A percentile compares a stretch with the other conserved stretches of the same genome.
Evolutionary conservation across 2,888 invertebrate species (phyloP).

Genomic region (Erpobdella octoculata): DNA sequence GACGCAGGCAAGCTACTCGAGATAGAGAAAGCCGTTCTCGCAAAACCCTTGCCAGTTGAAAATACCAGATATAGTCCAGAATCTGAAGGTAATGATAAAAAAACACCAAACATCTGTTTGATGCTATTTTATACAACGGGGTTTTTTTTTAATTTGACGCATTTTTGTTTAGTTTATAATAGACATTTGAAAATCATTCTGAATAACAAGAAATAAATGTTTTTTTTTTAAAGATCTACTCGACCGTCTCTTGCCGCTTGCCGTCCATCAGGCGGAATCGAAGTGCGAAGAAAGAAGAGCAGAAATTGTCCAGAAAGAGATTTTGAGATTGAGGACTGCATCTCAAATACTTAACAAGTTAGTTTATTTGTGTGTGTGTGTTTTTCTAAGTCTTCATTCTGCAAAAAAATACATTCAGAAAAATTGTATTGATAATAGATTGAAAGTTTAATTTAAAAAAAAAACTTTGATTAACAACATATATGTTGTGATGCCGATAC

Average conservation of each 20-base stretch:
- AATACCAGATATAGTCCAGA: conserved; percentile 60
- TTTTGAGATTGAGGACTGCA: conserved; percentile 75
- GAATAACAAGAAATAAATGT: no score
- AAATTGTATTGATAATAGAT: no score
- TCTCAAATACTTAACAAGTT: conserved; percentile 81
- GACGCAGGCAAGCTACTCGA: conserved; percentile 31
- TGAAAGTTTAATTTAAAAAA: no score
- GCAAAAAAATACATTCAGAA: no score
- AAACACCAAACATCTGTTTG: background rate
- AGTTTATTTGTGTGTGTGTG: background rate
- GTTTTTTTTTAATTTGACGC: background rate
- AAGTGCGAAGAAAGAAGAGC: conserved; percentile 75
- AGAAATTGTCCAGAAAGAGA: conserved; percentile 77
- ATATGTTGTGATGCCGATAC: no score
- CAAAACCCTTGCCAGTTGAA: conserved; percentile 67
- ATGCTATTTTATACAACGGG: background rate
- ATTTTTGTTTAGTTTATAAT: no score
- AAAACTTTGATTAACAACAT: no score
- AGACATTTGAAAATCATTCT: no score
- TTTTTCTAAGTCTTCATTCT: background rate
- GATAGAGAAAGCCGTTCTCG: conserved; percentile 74
- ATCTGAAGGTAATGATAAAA: background rate
- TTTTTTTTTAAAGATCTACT: conserved; percentile 66
- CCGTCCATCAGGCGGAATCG: conserved; percentile 79
- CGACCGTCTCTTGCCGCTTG: conserved; percentile 75